Conservation (phyloP, 2,113 vertebrate species). For the Notarius quadriscutis region DNA sequence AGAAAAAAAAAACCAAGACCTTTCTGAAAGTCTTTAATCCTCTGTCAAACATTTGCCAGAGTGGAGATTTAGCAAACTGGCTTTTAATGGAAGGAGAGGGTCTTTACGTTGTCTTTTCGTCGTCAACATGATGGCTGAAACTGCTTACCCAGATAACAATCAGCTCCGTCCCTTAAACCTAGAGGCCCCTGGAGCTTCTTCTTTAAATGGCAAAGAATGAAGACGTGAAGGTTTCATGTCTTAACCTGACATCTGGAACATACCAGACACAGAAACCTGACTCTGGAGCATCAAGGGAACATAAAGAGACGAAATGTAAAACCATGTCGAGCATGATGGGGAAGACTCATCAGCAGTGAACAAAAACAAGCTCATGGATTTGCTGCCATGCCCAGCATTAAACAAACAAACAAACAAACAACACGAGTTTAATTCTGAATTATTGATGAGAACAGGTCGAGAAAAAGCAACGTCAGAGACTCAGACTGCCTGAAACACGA, state of each 20-base stretch:
- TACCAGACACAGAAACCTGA: conserved; percentile 25
- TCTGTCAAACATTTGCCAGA: conserved; percentile 40
- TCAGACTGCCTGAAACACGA: not conserved
- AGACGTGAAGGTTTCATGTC: not conserved
- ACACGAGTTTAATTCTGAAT: not conserved
- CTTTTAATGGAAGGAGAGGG: conserved; percentile 32
- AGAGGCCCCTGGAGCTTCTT: conserved; percentile 5
- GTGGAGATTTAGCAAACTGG: conserved; percentile 34
- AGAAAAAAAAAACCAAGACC: not conserved
- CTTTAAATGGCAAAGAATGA: conserved; percentile 18
- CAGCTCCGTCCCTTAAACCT: conserved; percentile 33
- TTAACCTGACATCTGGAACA: conserved; percentile 32
- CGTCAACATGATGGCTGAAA: conserved; percentile 35
- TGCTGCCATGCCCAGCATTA: not conserved
- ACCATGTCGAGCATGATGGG: not conserved
- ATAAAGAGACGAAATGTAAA: conserved; percentile 3
- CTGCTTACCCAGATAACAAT: conserved; percentile 45
- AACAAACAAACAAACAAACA: not conserved
- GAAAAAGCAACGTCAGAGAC: not conserved
- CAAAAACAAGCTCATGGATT: not conserved
- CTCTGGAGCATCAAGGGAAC: not conserved
- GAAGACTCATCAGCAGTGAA: not conserved
- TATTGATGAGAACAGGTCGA: conserved; percentile 24
- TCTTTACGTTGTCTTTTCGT: conserved; percentile 19
- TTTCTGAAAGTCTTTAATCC: conserved; percentile 31